These are phyloP conservation scores for Podarcis muralis DNA, from an alignment of 2,113 vertebrate species.

Conservation along the genomic window DNA sequence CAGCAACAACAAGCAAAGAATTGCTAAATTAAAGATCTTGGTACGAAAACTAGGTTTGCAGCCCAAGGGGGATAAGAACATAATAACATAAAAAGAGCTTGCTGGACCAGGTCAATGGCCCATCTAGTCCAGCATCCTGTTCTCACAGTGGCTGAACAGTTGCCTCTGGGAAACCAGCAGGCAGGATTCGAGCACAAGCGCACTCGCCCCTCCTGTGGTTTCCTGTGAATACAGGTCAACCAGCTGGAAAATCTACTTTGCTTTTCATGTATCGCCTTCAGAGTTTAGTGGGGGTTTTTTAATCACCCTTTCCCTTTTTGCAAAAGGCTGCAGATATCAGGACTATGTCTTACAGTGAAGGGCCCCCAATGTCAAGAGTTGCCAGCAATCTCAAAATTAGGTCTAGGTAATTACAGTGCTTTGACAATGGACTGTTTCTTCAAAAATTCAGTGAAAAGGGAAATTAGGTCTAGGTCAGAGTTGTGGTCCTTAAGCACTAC, in stretches of 20 bases:
- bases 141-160: too few relatives aligned
- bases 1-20: constrained; percentile 9
- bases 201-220: too few relatives aligned
- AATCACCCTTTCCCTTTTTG: neutral
- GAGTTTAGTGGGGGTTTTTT: constrained; percentile 20
- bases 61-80: neutral
- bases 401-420: neutral
- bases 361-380: neutral
- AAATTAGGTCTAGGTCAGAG: neutral
- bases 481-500: neutral
- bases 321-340: neutral
- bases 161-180: too few relatives aligned
- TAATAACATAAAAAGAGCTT: too few relatives aligned
- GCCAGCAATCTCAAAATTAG: neutral
- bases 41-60: constrained; percentile 21
- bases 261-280: constrained; percentile 25
- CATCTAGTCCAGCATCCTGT: too few relatives aligned
- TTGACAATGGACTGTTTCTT: too few relatives aligned
- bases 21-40: constrained; percentile 29
- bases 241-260: constrained; percentile 31
- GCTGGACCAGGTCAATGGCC: too few relatives aligned
- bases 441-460: too few relatives aligned
- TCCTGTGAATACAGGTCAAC: constrained; percentile 31
- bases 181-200: too few relatives aligned
- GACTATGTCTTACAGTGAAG: neutral